A percentile compares a stretch with the other conserved stretches of the same genome.
phyloP scores from a whole-genome alignment of 2,797 vertebrate species.

The Mormyrus hasselquistii region DNA sequence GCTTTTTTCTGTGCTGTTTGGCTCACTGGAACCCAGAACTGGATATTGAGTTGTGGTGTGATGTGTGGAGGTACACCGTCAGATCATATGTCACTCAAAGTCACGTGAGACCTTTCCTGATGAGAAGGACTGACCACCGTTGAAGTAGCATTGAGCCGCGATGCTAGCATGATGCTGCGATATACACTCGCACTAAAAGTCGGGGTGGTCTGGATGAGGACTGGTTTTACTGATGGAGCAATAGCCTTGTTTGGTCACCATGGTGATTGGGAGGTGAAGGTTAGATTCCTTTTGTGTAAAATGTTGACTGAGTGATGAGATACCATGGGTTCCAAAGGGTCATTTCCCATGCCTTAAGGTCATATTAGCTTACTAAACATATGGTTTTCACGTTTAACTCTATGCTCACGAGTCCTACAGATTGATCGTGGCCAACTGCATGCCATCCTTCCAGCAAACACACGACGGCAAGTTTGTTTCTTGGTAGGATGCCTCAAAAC shows the following conservation, averaged over 20 bases:
- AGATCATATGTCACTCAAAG: background rate
- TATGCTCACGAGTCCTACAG: background rate
- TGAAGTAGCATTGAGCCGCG: too few species aligned
- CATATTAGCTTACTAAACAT: background rate
- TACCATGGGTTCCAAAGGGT: background rate
- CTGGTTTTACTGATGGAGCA: background rate
- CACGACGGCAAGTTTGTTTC: background rate
- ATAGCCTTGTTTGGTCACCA: background rate
- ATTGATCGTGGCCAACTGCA: background rate
- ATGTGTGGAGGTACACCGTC: background rate
- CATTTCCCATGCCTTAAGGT: background rate
- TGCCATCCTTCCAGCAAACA: background rate
- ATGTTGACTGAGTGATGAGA: background rate
- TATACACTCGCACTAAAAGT: background rate
- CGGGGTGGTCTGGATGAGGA: background rate
- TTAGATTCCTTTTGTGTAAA: background rate
- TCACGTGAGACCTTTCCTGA: background rate
- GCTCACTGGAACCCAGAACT: background rate
- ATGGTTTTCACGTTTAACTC: background rate
- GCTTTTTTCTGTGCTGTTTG: background rate
- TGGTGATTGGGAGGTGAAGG: background rate
- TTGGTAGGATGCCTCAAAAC: background rate
- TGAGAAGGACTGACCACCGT: background rate
- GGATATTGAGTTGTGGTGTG: background rate
- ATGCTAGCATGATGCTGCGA: background rate